A percentile compares a stretch with the other conserved stretches of the same genome.
Evolutionary conservation across 2,888 invertebrate genomes (phyloP).

Genomic region (Ferrisia virgata): DNA sequence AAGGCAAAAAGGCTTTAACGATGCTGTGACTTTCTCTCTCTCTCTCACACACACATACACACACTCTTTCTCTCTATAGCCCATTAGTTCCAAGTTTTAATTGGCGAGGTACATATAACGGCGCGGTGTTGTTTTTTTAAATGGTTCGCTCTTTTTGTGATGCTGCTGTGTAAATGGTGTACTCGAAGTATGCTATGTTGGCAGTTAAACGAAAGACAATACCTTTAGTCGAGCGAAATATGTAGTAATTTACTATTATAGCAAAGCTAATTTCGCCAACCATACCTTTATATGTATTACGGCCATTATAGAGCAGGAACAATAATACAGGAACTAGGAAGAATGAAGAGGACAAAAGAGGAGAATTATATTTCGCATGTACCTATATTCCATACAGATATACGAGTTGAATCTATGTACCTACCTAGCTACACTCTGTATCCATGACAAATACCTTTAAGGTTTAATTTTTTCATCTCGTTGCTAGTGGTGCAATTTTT

Average conservation of each 20-base stretch:
- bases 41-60: too few relatives aligned
- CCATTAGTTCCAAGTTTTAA: not conserved
- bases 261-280: not conserved
- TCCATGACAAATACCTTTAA: not conserved
- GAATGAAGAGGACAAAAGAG: not conserved
- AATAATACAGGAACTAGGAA: not conserved
- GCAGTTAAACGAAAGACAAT: not conserved
- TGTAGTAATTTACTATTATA: slow-evolving; percentile 10
- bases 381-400: not conserved
- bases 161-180: not conserved
- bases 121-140: not conserved
- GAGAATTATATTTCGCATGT: not conserved
- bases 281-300: not conserved
- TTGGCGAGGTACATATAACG: not conserved
- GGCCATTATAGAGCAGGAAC: not conserved
- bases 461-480: not conserved
- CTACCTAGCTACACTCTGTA: too few relatives aligned
- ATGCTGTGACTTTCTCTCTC: not conserved
- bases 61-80: too few relatives aligned
- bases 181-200: not conserved
- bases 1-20: not conserved
- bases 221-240: slow-evolving; percentile 3
- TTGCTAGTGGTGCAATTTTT: too few relatives aligned
- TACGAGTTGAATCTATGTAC: too few relatives aligned
- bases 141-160: not conserved